Conservation (phyloP, 2,888 invertebrate genomes). For the Dyspetes luteomarginatus region DNA sequence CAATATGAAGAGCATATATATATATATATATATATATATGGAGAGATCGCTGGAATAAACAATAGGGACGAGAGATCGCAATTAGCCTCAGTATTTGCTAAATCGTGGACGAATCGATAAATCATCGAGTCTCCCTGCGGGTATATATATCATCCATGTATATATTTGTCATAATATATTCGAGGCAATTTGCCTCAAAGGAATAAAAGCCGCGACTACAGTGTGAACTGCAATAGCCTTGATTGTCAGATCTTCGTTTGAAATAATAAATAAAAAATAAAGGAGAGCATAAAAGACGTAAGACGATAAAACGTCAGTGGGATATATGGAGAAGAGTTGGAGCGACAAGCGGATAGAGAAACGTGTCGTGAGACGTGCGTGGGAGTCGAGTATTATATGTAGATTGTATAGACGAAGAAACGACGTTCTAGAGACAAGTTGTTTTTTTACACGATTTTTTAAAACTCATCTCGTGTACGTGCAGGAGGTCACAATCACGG, state of each 20-base stretch:
- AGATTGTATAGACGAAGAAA: conserved; percentile 57
- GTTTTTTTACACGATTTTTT: conserved; percentile 30
- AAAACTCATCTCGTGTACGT: conserved; percentile 58
- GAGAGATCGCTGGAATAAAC: too few relatives aligned
- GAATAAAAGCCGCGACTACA: conserved; percentile 13
- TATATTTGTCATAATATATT: neutral
- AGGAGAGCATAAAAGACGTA: conserved; percentile 43
- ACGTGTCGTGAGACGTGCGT: conserved; percentile 69
- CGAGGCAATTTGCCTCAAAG: conserved; percentile 3
- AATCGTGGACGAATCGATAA: conserved; percentile 59
- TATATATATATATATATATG: conserved; percentile 16
- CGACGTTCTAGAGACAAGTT: neutral
- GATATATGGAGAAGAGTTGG: conserved; percentile 25
- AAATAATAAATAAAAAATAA: neutral
- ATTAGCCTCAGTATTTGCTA: conserved; percentile 56
- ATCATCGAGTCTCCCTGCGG: conserved; percentile 55
- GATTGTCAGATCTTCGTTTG: conserved; percentile 32
- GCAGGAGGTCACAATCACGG: conserved; percentile 67
- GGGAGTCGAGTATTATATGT: conserved; percentile 73
- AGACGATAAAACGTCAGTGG: conserved; percentile 68
- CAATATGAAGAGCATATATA: conserved; percentile 32
- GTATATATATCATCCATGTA: conserved; percentile 13
- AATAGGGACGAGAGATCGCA: conserved; percentile 65
- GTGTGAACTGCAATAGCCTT: conserved; percentile 39
- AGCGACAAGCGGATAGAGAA: conserved; percentile 66